phyloP scores from a whole-genome alignment of 30 jellyfish, hydroid and myxozoan species.

The Aurelia sp. region DNA sequence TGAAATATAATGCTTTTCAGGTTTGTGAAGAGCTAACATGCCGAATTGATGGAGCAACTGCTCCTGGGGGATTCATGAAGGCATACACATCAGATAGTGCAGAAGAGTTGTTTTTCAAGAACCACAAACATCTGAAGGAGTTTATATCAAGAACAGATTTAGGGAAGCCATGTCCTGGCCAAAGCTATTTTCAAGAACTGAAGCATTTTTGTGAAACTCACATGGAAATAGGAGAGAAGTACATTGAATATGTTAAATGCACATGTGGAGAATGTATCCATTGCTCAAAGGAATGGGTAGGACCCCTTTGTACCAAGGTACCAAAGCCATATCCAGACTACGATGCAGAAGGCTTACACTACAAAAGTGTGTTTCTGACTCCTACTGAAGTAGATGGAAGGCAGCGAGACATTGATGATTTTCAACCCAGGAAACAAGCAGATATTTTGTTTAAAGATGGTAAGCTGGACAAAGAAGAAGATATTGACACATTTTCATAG shows the following conservation, averaged over 20 bases:
- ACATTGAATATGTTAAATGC: conserved; percentile 18
- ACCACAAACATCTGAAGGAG: no score
- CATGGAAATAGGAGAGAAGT: conserved; percentile 36
- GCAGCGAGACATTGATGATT: conserved; percentile 33
- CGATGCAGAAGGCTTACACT: conserved; percentile 13
- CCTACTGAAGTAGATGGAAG: conserved; percentile 29
- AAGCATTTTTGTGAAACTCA: not conserved
- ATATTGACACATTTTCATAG: conserved; percentile 1
- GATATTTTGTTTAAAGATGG: not conserved
- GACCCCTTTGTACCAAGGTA: conserved; percentile 23
- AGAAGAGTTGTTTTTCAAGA: conserved; percentile 16
- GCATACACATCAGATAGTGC: conserved; percentile 18
- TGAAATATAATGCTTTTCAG: conserved; percentile 41
- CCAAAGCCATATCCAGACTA: conserved; percentile 56
- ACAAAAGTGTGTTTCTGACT: not conserved
- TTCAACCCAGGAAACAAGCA: conserved; percentile 39
- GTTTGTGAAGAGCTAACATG: conserved; percentile 52
- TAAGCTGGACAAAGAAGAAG: conserved; percentile 32
- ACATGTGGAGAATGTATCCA: conserved; percentile 27
- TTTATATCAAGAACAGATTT: not conserved
- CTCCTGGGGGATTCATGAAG: conserved; percentile 43
- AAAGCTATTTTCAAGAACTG: conserved; percentile 3
- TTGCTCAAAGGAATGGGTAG: conserved; percentile 37
- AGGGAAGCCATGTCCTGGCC: conserved; percentile 32
- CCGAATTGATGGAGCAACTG: conserved; percentile 52